These are phyloP conservation scores for Cecropterus lyciades DNA, from an alignment of 1,140 invertebrate species.

Conservation along the genomic window DNA sequence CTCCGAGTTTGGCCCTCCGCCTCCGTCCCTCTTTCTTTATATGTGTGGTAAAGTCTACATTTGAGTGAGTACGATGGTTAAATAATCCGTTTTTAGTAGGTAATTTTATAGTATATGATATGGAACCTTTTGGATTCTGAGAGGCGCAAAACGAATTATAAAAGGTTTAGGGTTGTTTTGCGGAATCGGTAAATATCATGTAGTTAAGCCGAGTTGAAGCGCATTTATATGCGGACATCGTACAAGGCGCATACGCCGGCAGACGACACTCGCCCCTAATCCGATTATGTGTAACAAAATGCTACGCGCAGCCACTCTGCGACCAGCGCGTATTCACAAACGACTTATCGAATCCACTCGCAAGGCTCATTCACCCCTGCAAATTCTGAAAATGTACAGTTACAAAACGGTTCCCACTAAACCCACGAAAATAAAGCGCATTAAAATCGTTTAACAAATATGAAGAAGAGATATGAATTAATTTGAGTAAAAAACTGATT, in stretches of 20 bases:
- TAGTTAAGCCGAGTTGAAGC: slow-evolving; percentile 56
- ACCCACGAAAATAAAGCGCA: no score
- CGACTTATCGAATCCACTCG: slow-evolving; percentile 32
- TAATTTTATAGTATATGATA: slow-evolving; percentile 13
- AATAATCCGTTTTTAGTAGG: slow-evolving; percentile 19
- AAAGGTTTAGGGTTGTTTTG: slow-evolving; percentile 28
- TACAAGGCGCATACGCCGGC: slow-evolving; percentile 61
- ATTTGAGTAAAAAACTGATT: no score
- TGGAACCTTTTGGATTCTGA: slow-evolving; percentile 4
- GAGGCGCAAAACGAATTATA: slow-evolving; percentile 26
- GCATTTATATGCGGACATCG: slow-evolving; percentile 68
- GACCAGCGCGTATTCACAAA: slow-evolving; percentile 43
- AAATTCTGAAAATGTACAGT: slow-evolving; percentile 11
- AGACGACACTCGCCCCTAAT: slow-evolving; percentile 70
- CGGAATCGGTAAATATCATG: slow-evolving; percentile 40
- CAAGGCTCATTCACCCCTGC: slow-evolving; percentile 24
- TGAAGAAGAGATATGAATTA: no score
- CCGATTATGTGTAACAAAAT: slow-evolving; percentile 80
- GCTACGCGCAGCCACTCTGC: slow-evolving; percentile 61
- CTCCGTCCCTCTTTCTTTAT: slow-evolving; percentile 49
- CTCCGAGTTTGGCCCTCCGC: slow-evolving; percentile 56
- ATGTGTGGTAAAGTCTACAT: slow-evolving; percentile 56
- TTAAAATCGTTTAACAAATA: no score
- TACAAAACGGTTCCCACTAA: slow-evolving; percentile 5
- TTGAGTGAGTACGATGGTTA: slow-evolving; percentile 41